Percentiles rank a stretch among this genome's conserved stretches.
Evolutionary conservation across 2,888 invertebrate species (phyloP).

Genomic region (Acanthococcus lagerstroemiae): DNA sequence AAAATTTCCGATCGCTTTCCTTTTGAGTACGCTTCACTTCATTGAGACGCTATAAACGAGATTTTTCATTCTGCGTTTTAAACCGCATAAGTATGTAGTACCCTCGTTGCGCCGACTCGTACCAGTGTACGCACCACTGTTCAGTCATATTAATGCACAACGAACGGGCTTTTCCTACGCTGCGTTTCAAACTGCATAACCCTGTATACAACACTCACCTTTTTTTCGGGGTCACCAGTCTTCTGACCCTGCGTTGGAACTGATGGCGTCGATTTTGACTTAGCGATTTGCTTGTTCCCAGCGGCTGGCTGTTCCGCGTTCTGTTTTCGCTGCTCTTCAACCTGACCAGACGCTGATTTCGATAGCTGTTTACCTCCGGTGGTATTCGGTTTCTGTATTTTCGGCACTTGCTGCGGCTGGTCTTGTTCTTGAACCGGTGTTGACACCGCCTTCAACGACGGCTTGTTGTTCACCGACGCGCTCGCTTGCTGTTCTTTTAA

Average conservation of each 20-base stretch:
- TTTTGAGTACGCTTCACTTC: too few relatives aligned
- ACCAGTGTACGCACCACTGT: too few relatives aligned
- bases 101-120: too few relatives aligned
- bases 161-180: too few relatives aligned
- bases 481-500: slow-evolving; percentile 45
- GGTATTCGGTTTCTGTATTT: neutral
- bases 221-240: slow-evolving; percentile 12
- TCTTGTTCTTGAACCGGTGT: neutral
- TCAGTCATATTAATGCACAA: too few relatives aligned
- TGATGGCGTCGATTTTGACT: slow-evolving; percentile 48
- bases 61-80: too few relatives aligned
- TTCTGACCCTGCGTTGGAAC: slow-evolving; percentile 42
- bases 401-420: neutral
- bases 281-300: slow-evolving; percentile 9
- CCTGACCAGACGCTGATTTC: neutral
- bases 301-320: neutral
- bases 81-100: too few relatives aligned
- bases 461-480: slow-evolving; percentile 27
- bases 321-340: slow-evolving; percentile 4
- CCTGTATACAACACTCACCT: neutral
- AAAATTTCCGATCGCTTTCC: too few relatives aligned
- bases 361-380: neutral
- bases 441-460: neutral
- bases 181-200: too few relatives aligned
- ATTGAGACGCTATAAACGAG: too few relatives aligned